A percentile compares a stretch with the other conserved stretches of the same genome.
These are phyloP conservation scores for Paramuricea clavata DNA, from an alignment of 92 coral and sea anemone species.

Conservation along the genomic window DNA sequence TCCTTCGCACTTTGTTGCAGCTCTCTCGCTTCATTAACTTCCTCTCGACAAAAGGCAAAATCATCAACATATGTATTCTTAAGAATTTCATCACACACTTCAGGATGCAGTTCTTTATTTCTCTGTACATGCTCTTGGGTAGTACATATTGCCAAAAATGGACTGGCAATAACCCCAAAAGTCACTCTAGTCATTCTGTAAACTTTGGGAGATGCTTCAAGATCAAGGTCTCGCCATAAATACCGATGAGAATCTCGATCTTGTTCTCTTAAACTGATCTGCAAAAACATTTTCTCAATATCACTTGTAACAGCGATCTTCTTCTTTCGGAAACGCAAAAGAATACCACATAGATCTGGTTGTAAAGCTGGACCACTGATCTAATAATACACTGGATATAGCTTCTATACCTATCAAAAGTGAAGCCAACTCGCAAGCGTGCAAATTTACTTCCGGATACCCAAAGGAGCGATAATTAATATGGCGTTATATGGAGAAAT, in stretches of 20 bases:
- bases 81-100: not conserved
- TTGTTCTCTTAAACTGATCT: slow-evolving; percentile 34
- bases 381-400: too few species aligned
- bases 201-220: slow-evolving; percentile 16
- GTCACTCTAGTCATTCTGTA: slow-evolving; percentile 59
- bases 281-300: slow-evolving; percentile 46
- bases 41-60: slow-evolving; percentile 1
- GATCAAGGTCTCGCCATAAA: slow-evolving; percentile 46
- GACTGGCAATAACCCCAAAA: slow-evolving; percentile 57
- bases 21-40: slow-evolving; percentile 2
- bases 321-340: slow-evolving; percentile 1
- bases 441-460: too few species aligned
- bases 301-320: slow-evolving; percentile 46
- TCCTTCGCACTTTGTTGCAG: slow-evolving; percentile 40
- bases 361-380: not conserved
- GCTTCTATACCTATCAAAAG: too few species aligned
- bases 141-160: slow-evolving; percentile 46
- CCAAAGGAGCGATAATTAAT: too few species aligned
- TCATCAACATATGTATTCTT: slow-evolving; percentile 52
- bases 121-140: slow-evolving; percentile 30
- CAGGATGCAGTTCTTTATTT: slow-evolving; percentile 7
- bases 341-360: not conserved
- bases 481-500: too few species aligned
- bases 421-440: too few species aligned
- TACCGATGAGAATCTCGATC: slow-evolving; percentile 37